Base-by-base conservation (phyloP, 2,113 vertebrate species). In the Rhegmatorhina hoffmannsi region DNA sequence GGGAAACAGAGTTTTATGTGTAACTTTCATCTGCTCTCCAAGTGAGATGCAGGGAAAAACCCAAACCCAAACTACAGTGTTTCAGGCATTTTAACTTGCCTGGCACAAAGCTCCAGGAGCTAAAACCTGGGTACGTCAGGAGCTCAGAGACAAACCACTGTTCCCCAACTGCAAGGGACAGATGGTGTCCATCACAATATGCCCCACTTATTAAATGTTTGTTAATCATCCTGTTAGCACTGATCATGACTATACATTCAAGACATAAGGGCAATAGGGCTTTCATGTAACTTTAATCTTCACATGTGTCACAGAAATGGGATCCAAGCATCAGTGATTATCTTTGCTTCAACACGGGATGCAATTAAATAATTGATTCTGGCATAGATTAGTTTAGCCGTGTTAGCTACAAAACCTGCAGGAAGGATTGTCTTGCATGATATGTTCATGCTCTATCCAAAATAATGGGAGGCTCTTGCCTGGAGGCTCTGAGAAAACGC, bases 341-440 rank as follows among this genome's bases (percentile, higher is more conserved):
- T 40, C 49, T 85, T 62, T 64, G 44, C 87, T 91, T 62, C 69
- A 80, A 83, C 43, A n/a, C 7, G 26, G 70, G 46, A 76, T 83
- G 46, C 58, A 87, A 87, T 89, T 82, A 90, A 78, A 66, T 79
- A 91, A 94, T 76, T 82, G 77, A 40, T 91, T 91, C 81, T 95
- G 93, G 84, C 89, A 85, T 6, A 76, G 81, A 89, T 87, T 95
- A 91, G 21, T 90, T 94, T 85, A 87, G 53, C 68, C 2, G 2
- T 80, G 69, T 77, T 86, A 84, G 24, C 82, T 83, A 87, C 47
- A 73, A 95, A 91, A 95, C 78, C 87, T 85, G 78, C 91, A 92
- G 81, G 74, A 55, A 89, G 82, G 74, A 46, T 79, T 97, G 91
- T 85, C 95, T 80, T 60, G 75, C 64, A 11, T 63, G 87, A 79